Evolutionary conservation across 2,113 vertebrate genomes (phyloP).

Genomic region (Columba livia): DNA sequence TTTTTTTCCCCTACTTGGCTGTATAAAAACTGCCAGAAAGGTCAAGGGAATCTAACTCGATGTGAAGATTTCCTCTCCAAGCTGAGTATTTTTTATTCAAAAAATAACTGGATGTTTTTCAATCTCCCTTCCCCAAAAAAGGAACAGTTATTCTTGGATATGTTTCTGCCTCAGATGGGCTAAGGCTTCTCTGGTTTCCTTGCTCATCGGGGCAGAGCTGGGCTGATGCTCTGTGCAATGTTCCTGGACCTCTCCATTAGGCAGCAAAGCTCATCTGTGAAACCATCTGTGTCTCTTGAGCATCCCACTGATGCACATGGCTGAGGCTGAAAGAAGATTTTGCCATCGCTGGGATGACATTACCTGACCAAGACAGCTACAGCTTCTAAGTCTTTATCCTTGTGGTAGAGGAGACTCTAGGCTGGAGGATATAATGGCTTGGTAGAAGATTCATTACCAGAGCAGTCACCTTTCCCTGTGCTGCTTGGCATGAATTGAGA

Average conservation of each 20-base stretch:
- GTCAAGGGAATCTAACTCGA: neutral
- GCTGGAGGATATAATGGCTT: neutral
- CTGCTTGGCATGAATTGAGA: neutral
- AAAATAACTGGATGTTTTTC: neutral
- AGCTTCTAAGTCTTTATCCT: neutral
- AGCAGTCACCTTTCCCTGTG: neutral
- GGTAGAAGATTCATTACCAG: neutral
- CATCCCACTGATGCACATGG: neutral
- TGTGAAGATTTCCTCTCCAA: neutral
- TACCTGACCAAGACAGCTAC: neutral
- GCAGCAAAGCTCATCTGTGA: neutral
- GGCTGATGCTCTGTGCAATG: neutral
- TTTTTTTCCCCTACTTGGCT: neutral
- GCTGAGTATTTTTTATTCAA: neutral
- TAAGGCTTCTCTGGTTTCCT: neutral
- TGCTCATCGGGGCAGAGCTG: neutral
- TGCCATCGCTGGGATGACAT: rapidly evolving
- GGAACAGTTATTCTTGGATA: neutral
- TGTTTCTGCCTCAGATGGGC: neutral
- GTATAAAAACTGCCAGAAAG: neutral
- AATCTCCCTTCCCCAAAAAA: rapidly evolving
- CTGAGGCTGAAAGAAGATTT: neutral
- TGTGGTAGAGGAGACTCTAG: neutral
- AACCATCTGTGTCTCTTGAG: neutral
- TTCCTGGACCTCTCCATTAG: neutral